Conservation (phyloP, 2,113 vertebrate species). For the Syngnathus floridae region DNA sequence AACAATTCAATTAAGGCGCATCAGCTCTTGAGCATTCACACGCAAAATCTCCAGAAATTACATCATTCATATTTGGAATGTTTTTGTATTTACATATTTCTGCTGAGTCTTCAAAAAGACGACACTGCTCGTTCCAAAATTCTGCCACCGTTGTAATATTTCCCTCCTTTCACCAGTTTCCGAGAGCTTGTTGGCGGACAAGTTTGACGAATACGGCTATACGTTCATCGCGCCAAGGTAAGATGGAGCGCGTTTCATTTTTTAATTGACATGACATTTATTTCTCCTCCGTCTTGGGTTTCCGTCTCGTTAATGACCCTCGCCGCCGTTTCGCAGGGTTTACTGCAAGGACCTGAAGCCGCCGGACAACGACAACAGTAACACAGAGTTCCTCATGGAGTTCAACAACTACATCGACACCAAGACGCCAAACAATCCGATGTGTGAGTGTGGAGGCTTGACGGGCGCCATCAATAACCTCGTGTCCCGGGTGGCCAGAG, state of each 20-base stretch:
- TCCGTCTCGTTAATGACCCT: not conserved
- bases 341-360: slow-evolving; percentile 86
- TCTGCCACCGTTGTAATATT: slow-evolving; percentile 10
- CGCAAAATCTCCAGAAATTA: not conserved
- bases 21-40: not conserved
- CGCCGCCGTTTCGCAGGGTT: slow-evolving; percentile 65
- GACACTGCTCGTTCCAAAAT: not conserved
- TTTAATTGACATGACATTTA: slow-evolving; percentile 4
- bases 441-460: slow-evolving; percentile 76
- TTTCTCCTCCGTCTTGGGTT: not conserved
- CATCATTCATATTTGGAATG: not conserved
- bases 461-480: not conserved
- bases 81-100: not conserved
- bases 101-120: not conserved
- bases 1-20: not conserved
- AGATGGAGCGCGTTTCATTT: slow-evolving; percentile 32
- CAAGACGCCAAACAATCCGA: slow-evolving; percentile 79
- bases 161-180: slow-evolving; percentile 73
- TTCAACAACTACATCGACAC: slow-evolving; percentile 88
- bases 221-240: slow-evolving; percentile 92
- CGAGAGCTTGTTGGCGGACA: slow-evolving; percentile 80
- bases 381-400: slow-evolving; percentile 88
- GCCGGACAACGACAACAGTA: slow-evolving; percentile 73
- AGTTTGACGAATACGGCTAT: slow-evolving; percentile 87
- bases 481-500: not conserved